phyloP scores from a whole-genome alignment of 2,888 invertebrate species.

The Polydrusus cervinus region DNA sequence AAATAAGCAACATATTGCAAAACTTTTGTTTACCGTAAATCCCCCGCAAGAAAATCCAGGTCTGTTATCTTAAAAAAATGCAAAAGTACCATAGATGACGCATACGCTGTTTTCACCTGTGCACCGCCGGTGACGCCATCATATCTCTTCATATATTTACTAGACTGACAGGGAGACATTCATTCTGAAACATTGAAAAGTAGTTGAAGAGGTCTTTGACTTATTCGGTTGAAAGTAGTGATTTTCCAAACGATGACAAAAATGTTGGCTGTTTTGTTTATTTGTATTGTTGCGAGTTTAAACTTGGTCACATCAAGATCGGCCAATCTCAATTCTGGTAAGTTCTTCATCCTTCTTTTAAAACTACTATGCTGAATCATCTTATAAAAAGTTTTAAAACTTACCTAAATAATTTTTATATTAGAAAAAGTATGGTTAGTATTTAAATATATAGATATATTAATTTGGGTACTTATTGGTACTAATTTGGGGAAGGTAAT shows the following conservation, averaged over 20 bases:
- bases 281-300: neutral
- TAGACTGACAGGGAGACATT: neutral
- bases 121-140: constrained; percentile 15
- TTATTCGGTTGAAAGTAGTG: neutral
- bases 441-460: too few species aligned
- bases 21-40: constrained; percentile 31
- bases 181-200: constrained; percentile 16
- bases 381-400: too few species aligned
- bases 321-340: neutral
- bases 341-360: neutral
- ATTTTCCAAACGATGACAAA: neutral
- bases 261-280: neutral
- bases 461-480: too few species aligned
- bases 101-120: constrained; percentile 24
- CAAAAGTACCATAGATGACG: constrained; percentile 25
- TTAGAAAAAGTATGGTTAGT: too few species aligned
- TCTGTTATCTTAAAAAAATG: constrained; percentile 10
- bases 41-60: constrained; percentile 11
- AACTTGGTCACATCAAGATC: neutral
- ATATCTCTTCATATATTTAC: constrained; percentile 39
- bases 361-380: too few species aligned
- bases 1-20: neutral
- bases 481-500: too few species aligned
- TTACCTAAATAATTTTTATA: too few species aligned
- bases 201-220: constrained; percentile 17